Evolutionary conservation across 1,140 invertebrate genomes (phyloP), one percentile per base, ranked within the genome.

Genomic region (Heliconius himera): DNA sequence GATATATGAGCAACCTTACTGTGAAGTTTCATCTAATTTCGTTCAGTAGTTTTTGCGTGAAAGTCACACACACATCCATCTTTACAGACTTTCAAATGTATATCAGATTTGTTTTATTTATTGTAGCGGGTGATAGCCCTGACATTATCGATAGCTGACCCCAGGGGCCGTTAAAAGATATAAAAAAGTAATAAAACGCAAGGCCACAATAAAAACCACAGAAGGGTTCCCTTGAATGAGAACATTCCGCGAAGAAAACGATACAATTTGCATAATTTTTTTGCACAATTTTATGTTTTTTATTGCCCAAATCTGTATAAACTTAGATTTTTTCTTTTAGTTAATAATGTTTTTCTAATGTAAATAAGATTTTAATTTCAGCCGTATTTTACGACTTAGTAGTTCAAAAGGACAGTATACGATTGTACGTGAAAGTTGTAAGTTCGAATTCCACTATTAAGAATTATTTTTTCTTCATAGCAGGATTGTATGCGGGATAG

Each of bases 131-230:
- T 29, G 54, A 29, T 51, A 80, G 22, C 79, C 79, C 79, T 80
- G 49, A 1, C 26, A 1, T 36, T 89, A 81, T 79, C 79, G 81
- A 80, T 81, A 83, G 81, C 86, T 89, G 88, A 89, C 89, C 82
- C 82, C 56, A 74, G 77, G 73, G 70, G 83, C 88, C 81, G 86
- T 90, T 87, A 89, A 89, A 90, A 91, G 84, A 89, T 86, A 91
- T 91, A 90, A 91, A 91, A 90, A 90, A 91, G 89, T 90, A 90
- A 89, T 91, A 91, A 91, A 91, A 91, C 78, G 88, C 89, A 91
- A 87, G 16, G 82, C 74, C 80, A 82, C 85, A 85, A 86, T 87
- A 89, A 86, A 88, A 87, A 83, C 81, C 87, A 82, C 83, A 79
- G 85, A 88, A 87, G 85, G 87, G 87, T 88, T 85, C 83, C 82